Percentiles rank a stretch among this genome's conserved stretches.
phyloP scores from a whole-genome alignment of 1,140 invertebrate genomes.

The Pteromalus puparum region DNA sequence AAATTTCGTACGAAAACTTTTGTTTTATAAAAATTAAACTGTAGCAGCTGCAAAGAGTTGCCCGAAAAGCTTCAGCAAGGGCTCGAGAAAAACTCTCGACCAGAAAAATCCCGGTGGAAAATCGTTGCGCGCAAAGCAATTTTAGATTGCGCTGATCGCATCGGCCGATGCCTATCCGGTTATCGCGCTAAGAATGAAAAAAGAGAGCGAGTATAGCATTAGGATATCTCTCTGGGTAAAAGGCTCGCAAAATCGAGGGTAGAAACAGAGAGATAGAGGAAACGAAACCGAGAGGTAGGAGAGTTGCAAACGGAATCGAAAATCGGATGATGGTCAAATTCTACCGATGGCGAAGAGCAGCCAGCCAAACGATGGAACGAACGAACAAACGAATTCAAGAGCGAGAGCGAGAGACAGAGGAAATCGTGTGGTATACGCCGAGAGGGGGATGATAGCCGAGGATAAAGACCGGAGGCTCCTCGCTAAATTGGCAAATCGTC shows the following conservation, averaged over 20 bases:
- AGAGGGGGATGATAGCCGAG: neutral
- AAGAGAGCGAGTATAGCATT: neutral
- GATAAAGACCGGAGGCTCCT: slow-evolving; percentile 17
- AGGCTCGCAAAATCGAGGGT: neutral
- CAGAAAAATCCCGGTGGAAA: neutral
- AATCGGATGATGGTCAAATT: slow-evolving; percentile 52
- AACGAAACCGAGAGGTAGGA: slow-evolving; percentile 1
- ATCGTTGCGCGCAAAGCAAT: neutral
- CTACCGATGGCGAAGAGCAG: slow-evolving; percentile 3
- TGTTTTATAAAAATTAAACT: too few species aligned
- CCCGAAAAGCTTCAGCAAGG: neutral
- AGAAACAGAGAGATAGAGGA: slow-evolving; percentile 3
- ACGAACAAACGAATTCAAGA: slow-evolving; percentile 1
- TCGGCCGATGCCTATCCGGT: neutral
- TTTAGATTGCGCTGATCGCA: neutral
- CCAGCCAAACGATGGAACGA: neutral
- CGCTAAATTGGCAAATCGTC: slow-evolving; percentile 45
- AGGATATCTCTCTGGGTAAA: neutral
- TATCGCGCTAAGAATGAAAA: neutral
- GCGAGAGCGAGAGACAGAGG: neutral
- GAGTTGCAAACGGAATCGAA: slow-evolving; percentile 56
- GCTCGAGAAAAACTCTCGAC: neutral
- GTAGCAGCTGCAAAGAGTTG: neutral
- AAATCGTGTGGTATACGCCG: slow-evolving; percentile 5
- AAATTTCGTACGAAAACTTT: too few species aligned